These are phyloP conservation scores for Anastatus disparis DNA, from an alignment of 1,140 invertebrate species.

Conservation along the genomic window DNA sequence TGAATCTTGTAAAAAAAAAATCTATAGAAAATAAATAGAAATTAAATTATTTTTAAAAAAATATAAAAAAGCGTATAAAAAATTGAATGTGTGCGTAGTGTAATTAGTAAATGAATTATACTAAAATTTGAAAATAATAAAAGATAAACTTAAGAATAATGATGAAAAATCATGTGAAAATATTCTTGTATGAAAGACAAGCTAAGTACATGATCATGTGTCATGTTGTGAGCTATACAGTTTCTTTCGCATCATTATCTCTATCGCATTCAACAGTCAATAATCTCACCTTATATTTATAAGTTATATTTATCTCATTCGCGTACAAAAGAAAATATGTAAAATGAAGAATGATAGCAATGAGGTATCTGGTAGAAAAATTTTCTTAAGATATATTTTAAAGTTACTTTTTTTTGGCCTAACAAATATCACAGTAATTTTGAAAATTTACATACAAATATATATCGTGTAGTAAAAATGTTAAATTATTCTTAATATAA, in stretches of 20 bases:
- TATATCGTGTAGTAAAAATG: not conserved
- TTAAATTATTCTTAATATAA: not conserved
- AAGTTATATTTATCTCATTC: not conserved
- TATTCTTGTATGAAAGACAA: constrained; percentile 23
- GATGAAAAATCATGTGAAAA: constrained; percentile 20
- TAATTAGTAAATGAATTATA: constrained; percentile 3
- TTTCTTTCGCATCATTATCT: constrained; percentile 9
- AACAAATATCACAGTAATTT: constrained; percentile 7
- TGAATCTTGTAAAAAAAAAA: constrained; percentile 46
- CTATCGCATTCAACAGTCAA: constrained; percentile 18
- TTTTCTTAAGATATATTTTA: not conserved
- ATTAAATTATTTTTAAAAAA: not conserved
- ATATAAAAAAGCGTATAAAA: not conserved
- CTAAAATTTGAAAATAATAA: not conserved
- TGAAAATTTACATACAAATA: not conserved
- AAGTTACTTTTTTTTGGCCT: too few species aligned
- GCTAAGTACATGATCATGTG: constrained; percentile 23
- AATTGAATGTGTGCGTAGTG: not conserved
- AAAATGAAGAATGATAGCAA: constrained; percentile 18
- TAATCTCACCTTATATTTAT: constrained; percentile 4
- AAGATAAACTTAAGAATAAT: too few species aligned
- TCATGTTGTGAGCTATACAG: constrained; percentile 23
- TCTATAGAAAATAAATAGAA: not conserved
- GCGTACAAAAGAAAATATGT: constrained; percentile 7
- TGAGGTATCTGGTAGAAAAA: constrained; percentile 15